Evolutionary conservation across 2,113 vertebrate genomes (phyloP), one percentile per base, ranked within the genome.

Genomic region (Calonectris borealis): DNA sequence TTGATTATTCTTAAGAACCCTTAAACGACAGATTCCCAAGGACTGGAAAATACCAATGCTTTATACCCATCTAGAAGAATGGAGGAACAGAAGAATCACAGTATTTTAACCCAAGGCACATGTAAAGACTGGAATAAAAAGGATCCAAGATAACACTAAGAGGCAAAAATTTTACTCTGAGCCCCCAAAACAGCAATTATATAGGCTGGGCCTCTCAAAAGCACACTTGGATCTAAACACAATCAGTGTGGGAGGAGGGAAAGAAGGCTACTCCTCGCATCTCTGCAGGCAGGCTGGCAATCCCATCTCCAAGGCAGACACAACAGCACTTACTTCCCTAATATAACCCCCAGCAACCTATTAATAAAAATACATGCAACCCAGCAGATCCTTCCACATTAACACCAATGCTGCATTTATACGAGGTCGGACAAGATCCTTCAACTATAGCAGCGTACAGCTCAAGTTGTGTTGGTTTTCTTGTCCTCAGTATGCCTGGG

Each of bases 51-150:
- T 3, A 40, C 6, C 72, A 40, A 0, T 5, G 69, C 36, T 70
- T 19, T 38, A 66, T 0, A 29, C 9, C 51, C 57, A 42, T 0
- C 26, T 4, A 16, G 55, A 32, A 83, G 48, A n/a, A 17, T 0
- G 5, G 31, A 69, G 42, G 21, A 55, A 16, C 8, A 27, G 38
- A 54, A 48, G 15, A 40, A 32, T 3, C 65, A 34, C n/a, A 29
- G 7, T 10, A n/a, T 24, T 57, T 31, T 7, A 69, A 38, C 18
- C 26, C 86, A 48, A 31, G 40, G 58, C 18, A 4, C 9, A 16
- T 1, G 20, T 5, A 26, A 70, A 78, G 58, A 31, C 44, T 61
- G 64, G 32, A 76, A 52, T 15, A 7, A 65, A 70, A 81, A 48
- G 58, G 44, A 72, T 29, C 54, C 32, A 27, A 20, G 44, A 3